Base-by-base conservation (phyloP, 2,888 invertebrate species). In the Brachylomia viminalis region DNA sequence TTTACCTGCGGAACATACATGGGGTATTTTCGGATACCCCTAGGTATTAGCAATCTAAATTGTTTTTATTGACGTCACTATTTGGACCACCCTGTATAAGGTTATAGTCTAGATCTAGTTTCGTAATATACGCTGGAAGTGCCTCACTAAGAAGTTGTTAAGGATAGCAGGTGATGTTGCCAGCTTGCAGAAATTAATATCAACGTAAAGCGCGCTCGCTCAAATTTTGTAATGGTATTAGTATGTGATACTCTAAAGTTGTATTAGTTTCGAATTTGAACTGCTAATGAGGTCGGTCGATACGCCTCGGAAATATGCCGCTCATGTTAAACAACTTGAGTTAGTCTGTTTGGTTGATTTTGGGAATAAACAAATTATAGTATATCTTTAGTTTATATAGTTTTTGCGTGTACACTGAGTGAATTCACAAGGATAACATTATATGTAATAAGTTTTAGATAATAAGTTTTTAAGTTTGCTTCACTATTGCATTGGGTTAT, bases 151-250 rank as follows among this genome's bases (percentile, higher is more conserved):
- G 49, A 80, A 77, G 56, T 70, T 71, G 58, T 79, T 77, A 68
- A 70, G 75, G 47, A 77, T 76, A 68, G 23, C 77, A 84, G 84
- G 82, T 86, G 75, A 85, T 80, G 67, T 73, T 68, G 38, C 59
- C 45, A 75, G 73, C 67, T 76, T 65, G 27, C 73, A 62, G 68
- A 61, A 73, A 80, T 87, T 87, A 85, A 84, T 87, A 85, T 83
- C 58, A 83, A 79, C 79, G 66, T 68, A 59, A 70, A 76, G 74
- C 74, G 61, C 62, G 58, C 67, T 69, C 65, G 59, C 68, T 47
- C 62, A 75, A 72, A 82, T 83, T 78, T 81, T 77, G 77, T 86
- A 68, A 83, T 70, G n/a, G 65, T 70, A 78, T 85, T 81, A 85
- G 56, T 70, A 68, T 62, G 56, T 73, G 59, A 70, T 83, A 66